These are phyloP conservation scores for Danionella cerebrum DNA, from an alignment of 2,113 vertebrate species.

Conservation along the genomic window DNA sequence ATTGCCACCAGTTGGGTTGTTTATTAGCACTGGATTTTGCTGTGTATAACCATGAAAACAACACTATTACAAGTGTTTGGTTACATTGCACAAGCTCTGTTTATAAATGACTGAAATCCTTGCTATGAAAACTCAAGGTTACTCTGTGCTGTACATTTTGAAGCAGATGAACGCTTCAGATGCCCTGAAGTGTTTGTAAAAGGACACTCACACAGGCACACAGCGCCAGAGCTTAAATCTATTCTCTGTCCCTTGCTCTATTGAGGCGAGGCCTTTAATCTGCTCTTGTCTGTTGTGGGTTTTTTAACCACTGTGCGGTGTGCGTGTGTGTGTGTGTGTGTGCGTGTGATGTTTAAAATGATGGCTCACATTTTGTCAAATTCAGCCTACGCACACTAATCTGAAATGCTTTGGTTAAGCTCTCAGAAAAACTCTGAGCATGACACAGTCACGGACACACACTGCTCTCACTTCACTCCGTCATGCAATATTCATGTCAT, in stretches of 20 bases:
- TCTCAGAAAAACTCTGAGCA: too few species aligned
- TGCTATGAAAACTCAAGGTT: background rate
- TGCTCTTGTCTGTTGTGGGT: background rate
- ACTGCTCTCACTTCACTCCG: background rate
- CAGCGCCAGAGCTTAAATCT: background rate
- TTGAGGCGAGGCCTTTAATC: slow-evolving; percentile 35
- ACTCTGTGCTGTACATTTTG: background rate
- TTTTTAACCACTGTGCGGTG: background rate
- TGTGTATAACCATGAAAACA: too few species aligned
- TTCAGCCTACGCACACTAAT: slow-evolving; percentile 33
- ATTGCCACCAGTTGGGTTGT: too few species aligned
- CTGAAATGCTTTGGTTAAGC: background rate
- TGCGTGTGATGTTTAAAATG: slow-evolving; percentile 1
- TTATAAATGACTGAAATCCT: too few species aligned
- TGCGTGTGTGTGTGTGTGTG: background rate
- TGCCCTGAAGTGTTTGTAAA: background rate
- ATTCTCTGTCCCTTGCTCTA: background rate
- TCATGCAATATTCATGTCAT: background rate
- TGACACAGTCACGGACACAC: slow-evolving; percentile 4
- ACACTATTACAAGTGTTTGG: too few species aligned
- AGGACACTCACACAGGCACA: background rate
- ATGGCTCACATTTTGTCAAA: slow-evolving; percentile 33
- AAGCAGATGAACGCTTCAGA: background rate
- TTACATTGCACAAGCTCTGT: too few species aligned
- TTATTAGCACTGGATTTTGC: too few species aligned